A percentile compares a stretch with the other conserved stretches of the same genome.
phyloP scores from a whole-genome alignment of 2,888 invertebrate species.

The Lasioglossum figueresi region DNA sequence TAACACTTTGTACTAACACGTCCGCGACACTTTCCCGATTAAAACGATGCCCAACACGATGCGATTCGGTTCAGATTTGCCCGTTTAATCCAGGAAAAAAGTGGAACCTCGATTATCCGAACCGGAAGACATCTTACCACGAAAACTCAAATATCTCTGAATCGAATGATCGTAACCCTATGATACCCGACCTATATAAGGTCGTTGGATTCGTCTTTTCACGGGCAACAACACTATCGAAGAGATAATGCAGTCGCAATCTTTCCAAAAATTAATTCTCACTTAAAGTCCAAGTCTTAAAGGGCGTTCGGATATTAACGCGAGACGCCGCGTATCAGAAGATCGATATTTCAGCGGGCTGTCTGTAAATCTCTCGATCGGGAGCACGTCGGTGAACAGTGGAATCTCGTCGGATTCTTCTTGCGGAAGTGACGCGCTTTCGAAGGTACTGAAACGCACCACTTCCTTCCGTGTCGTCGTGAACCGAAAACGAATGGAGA shows the following conservation, averaged over 20 bases:
- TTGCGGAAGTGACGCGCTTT: constrained; percentile 68
- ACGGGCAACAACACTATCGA: background rate
- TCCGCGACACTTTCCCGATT: background rate
- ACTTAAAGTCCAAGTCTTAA: background rate
- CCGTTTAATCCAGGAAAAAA: background rate
- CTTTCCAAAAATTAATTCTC: background rate
- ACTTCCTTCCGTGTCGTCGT: constrained; percentile 56
- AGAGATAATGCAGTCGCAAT: background rate
- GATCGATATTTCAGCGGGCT: background rate
- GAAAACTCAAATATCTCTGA: background rate
- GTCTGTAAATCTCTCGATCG: constrained; percentile 1
- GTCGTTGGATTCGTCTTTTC: background rate
- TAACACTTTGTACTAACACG: background rate
- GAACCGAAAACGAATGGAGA: constrained; percentile 67
- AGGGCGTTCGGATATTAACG: background rate
- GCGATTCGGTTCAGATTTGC: background rate
- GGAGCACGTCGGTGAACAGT: background rate
- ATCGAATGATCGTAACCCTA: background rate
- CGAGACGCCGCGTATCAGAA: background rate
- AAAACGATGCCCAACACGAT: background rate
- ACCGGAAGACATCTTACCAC: background rate
- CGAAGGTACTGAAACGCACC: constrained; percentile 68
- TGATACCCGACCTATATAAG: background rate
- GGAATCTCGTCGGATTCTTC: constrained; percentile 59
- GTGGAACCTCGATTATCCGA: background rate